These are phyloP conservation scores for Sminthurides bifidus DNA, from an alignment of 1,140 invertebrate genomes.

Conservation along the genomic window DNA sequence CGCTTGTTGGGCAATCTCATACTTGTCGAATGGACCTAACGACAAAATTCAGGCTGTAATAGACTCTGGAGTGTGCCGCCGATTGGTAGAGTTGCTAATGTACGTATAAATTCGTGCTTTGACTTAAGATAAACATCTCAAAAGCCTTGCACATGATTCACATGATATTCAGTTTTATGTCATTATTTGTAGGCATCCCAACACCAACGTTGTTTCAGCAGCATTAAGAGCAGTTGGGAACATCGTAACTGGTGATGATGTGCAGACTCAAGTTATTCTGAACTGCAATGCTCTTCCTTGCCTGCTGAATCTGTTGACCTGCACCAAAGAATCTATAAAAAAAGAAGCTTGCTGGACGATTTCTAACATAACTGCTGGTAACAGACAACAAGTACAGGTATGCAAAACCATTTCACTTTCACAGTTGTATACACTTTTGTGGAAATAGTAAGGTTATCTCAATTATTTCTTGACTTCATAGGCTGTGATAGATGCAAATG, in stretches of 20 bases:
- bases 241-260: constrained; percentile 94
- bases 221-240: constrained; percentile 91
- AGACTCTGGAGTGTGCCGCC: constrained; percentile 84
- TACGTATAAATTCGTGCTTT: constrained; percentile 40
- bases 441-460: background rate
- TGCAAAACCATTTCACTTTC: background rate
- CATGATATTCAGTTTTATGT: constrained; percentile 11
- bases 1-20: constrained; percentile 89
- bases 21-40: constrained; percentile 91
- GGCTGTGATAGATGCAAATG: constrained; percentile 89
- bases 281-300: constrained; percentile 82
- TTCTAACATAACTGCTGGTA: constrained; percentile 95
- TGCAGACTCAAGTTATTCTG: constrained; percentile 87
- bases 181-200: constrained; percentile 56
- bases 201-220: constrained; percentile 85
- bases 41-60: constrained; percentile 97
- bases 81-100: constrained; percentile 88
- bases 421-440: background rate
- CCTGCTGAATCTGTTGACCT: constrained; percentile 65
- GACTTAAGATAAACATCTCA: background rate
- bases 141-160: background rate
- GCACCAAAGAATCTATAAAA: constrained; percentile 68
- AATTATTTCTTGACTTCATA: constrained; percentile 39
- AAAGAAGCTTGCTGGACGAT: constrained; percentile 99
- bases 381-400: constrained; percentile 81